A percentile compares a stretch with the other conserved stretches of the same genome.
Conservation (phyloP, 2,113 vertebrate species). For the Cinclus mexicanus region DNA sequence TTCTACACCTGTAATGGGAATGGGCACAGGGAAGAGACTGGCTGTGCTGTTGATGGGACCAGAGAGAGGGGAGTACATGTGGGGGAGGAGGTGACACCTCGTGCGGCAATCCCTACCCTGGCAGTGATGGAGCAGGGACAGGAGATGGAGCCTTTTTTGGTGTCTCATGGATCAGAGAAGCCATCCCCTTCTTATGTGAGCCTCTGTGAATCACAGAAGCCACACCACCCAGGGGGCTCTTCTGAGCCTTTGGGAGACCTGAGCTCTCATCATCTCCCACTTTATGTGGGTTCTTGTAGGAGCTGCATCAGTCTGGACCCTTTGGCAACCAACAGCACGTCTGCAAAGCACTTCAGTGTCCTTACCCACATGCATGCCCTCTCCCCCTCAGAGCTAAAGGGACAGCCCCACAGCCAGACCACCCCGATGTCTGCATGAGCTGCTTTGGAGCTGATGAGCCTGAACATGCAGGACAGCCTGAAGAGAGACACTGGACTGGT, state of each 20-base stretch:
- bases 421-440: not conserved
- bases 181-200: not conserved
- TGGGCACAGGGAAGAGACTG: not conserved
- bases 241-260: not conserved
- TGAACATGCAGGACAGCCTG: not conserved
- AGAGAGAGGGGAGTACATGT: rapidly evolving
- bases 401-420: not conserved
- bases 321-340: rapidly evolving
- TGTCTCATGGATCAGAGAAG: not conserved
- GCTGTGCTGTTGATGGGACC: not conserved
- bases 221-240: not conserved
- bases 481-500: not conserved
- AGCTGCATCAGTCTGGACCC: not conserved
- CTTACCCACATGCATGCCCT: rapidly evolving
- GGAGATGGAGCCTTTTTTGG: not conserved
- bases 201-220: not conserved
- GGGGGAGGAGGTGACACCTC: not conserved
- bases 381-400: not conserved
- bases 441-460: not conserved
- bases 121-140: not conserved
- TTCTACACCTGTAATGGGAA: not conserved
- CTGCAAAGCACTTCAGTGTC: not conserved
- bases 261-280: not conserved
- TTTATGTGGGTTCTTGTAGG: not conserved
- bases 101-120: not conserved